phyloP scores from a whole-genome alignment of 2,113 vertebrate genomes.

The Scortum barcoo region DNA sequence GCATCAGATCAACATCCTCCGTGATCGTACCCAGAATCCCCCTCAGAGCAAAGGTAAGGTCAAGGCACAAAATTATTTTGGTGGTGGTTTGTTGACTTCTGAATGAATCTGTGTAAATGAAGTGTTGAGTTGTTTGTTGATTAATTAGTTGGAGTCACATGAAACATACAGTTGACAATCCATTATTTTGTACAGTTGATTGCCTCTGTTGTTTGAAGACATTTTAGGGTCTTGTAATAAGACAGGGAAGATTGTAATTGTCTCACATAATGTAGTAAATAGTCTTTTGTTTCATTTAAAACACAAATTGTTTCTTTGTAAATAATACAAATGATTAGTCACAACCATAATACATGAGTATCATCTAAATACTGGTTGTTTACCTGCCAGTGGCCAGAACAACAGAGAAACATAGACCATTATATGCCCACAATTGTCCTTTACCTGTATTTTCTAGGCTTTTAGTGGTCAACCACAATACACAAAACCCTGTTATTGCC shows the following conservation, averaged over 20 bases:
- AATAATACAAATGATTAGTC: neutral
- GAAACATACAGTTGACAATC: neutral
- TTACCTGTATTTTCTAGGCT: neutral
- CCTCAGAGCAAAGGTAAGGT: constrained; percentile 97
- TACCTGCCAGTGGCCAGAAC: neutral
- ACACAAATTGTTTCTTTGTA: neutral
- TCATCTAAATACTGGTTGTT: neutral
- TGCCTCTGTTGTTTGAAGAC: neutral
- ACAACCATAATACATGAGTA: neutral
- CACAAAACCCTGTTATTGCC: constrained; percentile 30
- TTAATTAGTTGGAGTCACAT: neutral
- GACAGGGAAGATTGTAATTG: neutral
- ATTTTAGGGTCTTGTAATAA: neutral
- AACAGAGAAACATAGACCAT: neutral
- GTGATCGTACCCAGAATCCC: constrained; percentile 97
- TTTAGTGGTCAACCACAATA: constrained; percentile 30
- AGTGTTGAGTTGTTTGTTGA: neutral
- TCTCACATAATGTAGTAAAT: neutral
- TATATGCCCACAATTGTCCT: neutral
- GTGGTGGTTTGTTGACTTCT: neutral
- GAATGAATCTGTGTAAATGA: neutral
- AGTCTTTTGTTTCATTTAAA: neutral
- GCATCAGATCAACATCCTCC: constrained; percentile 98
- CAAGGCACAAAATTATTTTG: neutral
- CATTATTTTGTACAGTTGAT: neutral